phyloP scores from a whole-genome alignment of 2,113 vertebrate genomes.

The Paedocypris sp. region DNA sequence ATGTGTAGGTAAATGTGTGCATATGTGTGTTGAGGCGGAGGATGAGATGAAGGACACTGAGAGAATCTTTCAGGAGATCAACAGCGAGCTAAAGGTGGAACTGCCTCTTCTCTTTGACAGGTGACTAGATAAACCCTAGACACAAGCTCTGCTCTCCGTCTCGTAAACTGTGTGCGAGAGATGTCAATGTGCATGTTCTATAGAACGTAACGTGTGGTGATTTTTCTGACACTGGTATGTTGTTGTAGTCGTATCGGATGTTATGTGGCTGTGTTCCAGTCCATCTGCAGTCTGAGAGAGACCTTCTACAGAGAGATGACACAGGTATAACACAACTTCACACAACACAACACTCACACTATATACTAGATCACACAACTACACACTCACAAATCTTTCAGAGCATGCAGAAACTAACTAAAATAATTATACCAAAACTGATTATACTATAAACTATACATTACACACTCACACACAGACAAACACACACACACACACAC shows the following conservation, averaged over 20 bases:
- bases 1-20: background rate
- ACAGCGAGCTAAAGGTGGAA: conserved; percentile 77
- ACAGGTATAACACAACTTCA: conserved; percentile 57
- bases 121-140: conserved; percentile 45
- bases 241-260: conserved; percentile 82
- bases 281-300: conserved; percentile 75
- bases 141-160: too few relatives aligned
- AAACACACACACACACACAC: too few relatives aligned
- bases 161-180: too few relatives aligned
- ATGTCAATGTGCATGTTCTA: too few relatives aligned
- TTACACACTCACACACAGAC: too few relatives aligned
- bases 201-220: too few relatives aligned
- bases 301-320: conserved; percentile 86
- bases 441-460: too few relatives aligned
- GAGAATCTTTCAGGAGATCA: conserved; percentile 76
- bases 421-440: too few relatives aligned
- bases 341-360: background rate
- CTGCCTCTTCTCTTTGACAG: conserved; percentile 74
- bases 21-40: conserved; percentile 62
- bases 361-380: background rate
- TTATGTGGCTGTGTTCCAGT: conserved; percentile 80
- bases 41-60: conserved; percentile 75
- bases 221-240: too few relatives aligned
- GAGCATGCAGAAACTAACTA: too few relatives aligned
- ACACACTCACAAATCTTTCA: too few relatives aligned